Evolutionary conservation across 2,797 vertebrate species (phyloP).

Genomic region (Coregonus sp.): DNA sequence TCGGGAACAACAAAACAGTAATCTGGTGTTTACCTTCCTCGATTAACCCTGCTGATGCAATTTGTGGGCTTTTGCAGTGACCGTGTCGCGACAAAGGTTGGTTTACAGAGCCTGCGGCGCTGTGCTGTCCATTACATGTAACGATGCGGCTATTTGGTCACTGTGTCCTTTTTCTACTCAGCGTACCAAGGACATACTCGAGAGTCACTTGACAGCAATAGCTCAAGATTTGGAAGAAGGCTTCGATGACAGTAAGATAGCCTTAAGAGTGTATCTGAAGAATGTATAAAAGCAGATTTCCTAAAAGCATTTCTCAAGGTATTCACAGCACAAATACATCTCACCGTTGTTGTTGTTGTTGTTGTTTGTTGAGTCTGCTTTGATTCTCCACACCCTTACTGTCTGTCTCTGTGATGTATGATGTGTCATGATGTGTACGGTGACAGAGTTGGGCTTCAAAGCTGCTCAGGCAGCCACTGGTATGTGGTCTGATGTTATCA

Average conservation of each 20-base stretch:
- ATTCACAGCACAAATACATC: neutral
- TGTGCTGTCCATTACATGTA: neutral
- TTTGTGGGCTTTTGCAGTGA: neutral
- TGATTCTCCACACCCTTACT: neutral
- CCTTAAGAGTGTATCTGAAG: no score
- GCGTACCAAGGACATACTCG: neutral
- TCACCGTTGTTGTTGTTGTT: slow-evolving; percentile 27
- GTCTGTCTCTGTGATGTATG: neutral
- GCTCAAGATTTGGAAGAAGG: neutral
- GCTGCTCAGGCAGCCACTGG: slow-evolving; percentile 2
- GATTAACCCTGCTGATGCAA: neutral
- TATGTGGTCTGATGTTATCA: slow-evolving; percentile 50
- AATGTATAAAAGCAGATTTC: neutral
- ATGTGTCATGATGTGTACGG: neutral
- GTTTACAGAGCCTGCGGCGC: neutral
- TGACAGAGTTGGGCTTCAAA: slow-evolving; percentile 37
- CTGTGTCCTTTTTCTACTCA: neutral
- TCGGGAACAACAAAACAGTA: slow-evolving; percentile 32
- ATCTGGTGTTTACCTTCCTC: slow-evolving; percentile 12
- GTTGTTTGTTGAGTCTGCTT: neutral
- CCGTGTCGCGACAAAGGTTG: neutral
- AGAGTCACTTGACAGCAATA: neutral
- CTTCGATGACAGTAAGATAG: neutral
- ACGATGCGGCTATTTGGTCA: neutral
- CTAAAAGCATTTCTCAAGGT: neutral